Evolutionary conservation across 2,888 invertebrate species (phyloP).

Genomic region (Aporophyla nigra): DNA sequence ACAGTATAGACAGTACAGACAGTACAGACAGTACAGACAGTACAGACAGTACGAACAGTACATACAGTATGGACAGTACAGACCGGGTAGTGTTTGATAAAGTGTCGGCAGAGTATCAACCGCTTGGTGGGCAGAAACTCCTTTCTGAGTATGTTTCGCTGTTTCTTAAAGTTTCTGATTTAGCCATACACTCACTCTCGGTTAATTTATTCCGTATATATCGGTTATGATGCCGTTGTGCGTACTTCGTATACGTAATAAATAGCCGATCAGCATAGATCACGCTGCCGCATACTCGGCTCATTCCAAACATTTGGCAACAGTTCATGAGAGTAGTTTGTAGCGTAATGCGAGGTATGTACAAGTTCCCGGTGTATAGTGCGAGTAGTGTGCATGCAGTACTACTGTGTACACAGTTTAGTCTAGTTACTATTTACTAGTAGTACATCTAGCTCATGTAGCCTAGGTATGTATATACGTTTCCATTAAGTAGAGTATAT

Average conservation of each 20-base stretch:
- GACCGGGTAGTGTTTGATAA: too few species aligned
- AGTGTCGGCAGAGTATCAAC: too few species aligned
- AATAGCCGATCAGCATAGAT: background rate
- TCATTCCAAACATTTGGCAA: slow-evolving; percentile 32
- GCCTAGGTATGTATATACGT: too few species aligned
- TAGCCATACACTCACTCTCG: background rate
- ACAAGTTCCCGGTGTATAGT: background rate
- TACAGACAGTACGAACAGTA: too few species aligned
- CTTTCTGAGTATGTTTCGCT: background rate
- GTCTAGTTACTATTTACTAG: background rate
- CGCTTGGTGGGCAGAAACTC: background rate
- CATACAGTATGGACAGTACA: too few species aligned
- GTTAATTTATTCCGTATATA: background rate
- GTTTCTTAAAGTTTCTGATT: background rate
- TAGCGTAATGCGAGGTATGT: background rate
- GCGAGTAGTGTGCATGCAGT: background rate
- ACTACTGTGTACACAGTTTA: background rate
- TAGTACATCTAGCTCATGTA: background rate
- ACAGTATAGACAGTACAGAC: too few species aligned
- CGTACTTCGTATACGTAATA: too few species aligned
- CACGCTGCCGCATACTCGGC: slow-evolving; percentile 4
- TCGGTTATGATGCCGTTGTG: too few species aligned
- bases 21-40: too few species aligned
- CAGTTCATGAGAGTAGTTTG: slow-evolving; percentile 13
- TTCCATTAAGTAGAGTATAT: too few species aligned